A percentile compares a stretch with the other conserved stretches of the same genome.
Evolutionary conservation across 1,140 invertebrate genomes (phyloP).

Genomic region (Himalopsyche phryganea): DNA sequence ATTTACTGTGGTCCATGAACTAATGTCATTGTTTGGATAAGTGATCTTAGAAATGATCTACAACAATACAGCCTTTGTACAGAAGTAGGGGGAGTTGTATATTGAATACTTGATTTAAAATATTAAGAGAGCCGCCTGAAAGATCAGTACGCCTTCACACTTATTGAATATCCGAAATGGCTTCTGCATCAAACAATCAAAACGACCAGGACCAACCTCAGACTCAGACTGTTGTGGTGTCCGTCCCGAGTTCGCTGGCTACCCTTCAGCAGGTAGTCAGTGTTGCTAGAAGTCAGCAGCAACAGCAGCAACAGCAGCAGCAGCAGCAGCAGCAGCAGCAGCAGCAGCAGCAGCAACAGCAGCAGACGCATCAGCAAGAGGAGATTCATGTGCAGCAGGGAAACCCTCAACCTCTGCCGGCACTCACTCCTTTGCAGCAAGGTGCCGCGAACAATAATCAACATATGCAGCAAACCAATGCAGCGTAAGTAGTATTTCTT

Average conservation of each 20-base stretch:
- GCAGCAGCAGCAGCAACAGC: slow-evolving; percentile 1
- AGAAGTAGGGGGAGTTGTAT: too few relatives aligned
- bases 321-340: slow-evolving; percentile 2
- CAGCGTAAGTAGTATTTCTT: neutral
- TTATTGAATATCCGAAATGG: too few relatives aligned
- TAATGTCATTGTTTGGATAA: too few relatives aligned
- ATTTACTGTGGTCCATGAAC: too few relatives aligned
- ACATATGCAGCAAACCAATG: slow-evolving; percentile 48
- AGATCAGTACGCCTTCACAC: too few relatives aligned
- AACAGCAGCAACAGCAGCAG: neutral
- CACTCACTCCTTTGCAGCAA: slow-evolving; percentile 42
- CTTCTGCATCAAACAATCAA: slow-evolving; percentile 4
- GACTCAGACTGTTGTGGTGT: slow-evolving; percentile 28
- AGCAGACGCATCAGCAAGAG: neutral
- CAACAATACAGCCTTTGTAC: too few relatives aligned
- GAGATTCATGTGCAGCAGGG: neutral
- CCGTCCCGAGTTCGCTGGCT: slow-evolving; percentile 29
- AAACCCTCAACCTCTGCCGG: slow-evolving; percentile 36
- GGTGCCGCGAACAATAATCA: slow-evolving; percentile 40
- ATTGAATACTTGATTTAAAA: too few relatives aligned
- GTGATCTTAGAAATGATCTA: too few relatives aligned
- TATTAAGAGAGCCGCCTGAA: too few relatives aligned
- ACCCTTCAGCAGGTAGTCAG: slow-evolving; percentile 20
- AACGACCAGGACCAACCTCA: slow-evolving; percentile 26
- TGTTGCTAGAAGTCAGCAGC: neutral